Percentiles rank a stretch among this genome's conserved stretches.
These are phyloP conservation scores for Ia io DNA, from an alignment of 2,113 vertebrate genomes.

Conservation along the genomic window DNA sequence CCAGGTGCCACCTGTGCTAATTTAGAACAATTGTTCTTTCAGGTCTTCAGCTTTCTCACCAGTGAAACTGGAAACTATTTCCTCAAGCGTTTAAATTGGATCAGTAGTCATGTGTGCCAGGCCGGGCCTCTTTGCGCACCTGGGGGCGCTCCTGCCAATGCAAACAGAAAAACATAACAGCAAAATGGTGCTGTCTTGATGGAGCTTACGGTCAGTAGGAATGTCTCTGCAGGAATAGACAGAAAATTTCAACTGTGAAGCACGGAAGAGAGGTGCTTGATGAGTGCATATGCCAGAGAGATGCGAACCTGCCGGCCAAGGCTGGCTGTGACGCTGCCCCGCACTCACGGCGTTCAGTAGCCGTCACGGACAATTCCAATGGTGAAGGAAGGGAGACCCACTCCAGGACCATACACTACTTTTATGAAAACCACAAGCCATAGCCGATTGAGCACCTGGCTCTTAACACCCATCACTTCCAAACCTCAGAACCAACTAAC, in stretches of 20 bases:
- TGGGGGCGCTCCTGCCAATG: not conserved
- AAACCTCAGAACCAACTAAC: not conserved
- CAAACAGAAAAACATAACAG: not conserved
- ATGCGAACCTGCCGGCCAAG: too few relatives aligned
- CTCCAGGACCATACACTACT: not conserved
- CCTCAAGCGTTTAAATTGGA: not conserved
- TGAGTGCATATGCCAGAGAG: not conserved
- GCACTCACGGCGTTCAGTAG: too few relatives aligned
- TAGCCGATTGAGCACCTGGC: not conserved
- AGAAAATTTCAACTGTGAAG: not conserved
- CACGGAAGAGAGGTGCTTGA: not conserved
- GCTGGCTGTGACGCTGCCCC: not conserved
- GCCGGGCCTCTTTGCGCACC: not conserved
- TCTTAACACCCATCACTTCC: not conserved
- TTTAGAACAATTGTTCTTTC: not conserved
- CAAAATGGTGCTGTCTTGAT: accelerated
- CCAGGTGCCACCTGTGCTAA: not conserved
- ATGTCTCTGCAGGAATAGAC: not conserved
- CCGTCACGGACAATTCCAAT: not conserved
- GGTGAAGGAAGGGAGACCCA: not conserved
- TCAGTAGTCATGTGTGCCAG: not conserved
- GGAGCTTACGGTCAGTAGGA: not conserved
- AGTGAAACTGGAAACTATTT: not conserved
- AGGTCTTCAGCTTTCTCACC: not conserved
- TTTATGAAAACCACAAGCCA: not conserved